Percentiles rank a stretch among this genome's conserved stretches.
These are phyloP conservation scores for Oikopleura dioica DNA, from an alignment of 23 tunicate genomes.

Conservation along the genomic window DNA sequence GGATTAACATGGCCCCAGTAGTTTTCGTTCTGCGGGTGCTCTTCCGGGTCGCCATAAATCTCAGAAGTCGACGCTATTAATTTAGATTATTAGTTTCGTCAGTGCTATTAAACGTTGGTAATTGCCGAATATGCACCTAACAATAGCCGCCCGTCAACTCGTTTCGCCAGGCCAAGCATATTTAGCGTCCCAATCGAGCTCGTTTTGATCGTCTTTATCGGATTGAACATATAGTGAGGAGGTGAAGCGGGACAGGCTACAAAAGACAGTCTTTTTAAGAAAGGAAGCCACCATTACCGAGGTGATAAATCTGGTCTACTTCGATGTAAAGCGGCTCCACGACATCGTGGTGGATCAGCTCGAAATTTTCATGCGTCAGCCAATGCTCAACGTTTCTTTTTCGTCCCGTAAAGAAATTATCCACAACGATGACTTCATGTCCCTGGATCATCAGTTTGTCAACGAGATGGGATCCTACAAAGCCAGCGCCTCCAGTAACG, in stretches of 20 bases:
- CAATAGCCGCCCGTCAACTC: constrained; percentile 23
- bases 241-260: constrained; percentile 98
- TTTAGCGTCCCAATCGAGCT: constrained; percentile 51
- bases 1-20: constrained; percentile 99
- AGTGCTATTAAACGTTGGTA: too few species aligned
- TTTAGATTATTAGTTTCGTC: too few species aligned
- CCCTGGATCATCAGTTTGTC: constrained; percentile 55
- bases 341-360: constrained; percentile 65
- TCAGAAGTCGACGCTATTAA: constrained; percentile 81
- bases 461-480: constrained; percentile 85
- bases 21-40: constrained; percentile 61
- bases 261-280: too few species aligned
- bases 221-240: constrained; percentile 93
- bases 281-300: too few species aligned
- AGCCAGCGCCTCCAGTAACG: constrained; percentile 90
- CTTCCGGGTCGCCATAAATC: constrained; percentile 90
- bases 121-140: neutral
- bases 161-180: constrained; percentile 75
- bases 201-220: constrained; percentile 72
- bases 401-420: constrained; percentile 77
- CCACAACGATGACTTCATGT: constrained; percentile 80
- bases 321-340: constrained; percentile 44
- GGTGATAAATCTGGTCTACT: constrained; percentile 72
- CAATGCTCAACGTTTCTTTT: constrained; percentile 85
- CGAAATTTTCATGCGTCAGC: constrained; percentile 90